These are phyloP conservation scores for Rhagium mordax DNA, from an alignment of 2,888 invertebrate genomes.

Conservation along the genomic window DNA sequence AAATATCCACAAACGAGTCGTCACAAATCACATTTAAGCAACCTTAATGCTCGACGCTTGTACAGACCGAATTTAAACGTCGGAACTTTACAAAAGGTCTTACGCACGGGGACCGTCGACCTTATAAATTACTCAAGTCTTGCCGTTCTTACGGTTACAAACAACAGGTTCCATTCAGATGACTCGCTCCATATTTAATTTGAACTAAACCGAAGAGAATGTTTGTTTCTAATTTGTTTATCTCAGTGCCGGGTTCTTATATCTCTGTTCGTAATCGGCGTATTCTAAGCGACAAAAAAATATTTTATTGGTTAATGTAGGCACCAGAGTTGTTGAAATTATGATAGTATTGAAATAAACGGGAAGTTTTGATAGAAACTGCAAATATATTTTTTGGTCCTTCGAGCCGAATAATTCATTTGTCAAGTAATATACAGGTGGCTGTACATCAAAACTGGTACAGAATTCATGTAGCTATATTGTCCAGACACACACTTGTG, in stretches of 20 bases:
- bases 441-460: too few species aligned
- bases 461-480: too few species aligned
- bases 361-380: too few species aligned
- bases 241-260: background rate
- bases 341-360: too few species aligned
- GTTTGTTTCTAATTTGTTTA: constrained; percentile 8
- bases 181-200: background rate
- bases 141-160: background rate
- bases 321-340: too few species aligned
- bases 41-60: background rate
- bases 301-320: too few species aligned
- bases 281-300: too few species aligned
- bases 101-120: background rate
- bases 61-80: background rate
- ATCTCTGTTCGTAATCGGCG: too few species aligned
- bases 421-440: too few species aligned
- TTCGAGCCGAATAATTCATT: too few species aligned
- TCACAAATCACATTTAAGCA: background rate
- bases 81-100: background rate
- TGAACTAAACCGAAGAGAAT: background rate
- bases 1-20: background rate
- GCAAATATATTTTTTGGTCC: too few species aligned
- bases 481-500: too few species aligned
- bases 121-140: background rate
- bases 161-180: background rate